Evolutionary conservation across 2,113 vertebrate species (phyloP).

Genomic region (Phoenicopterus ruber): DNA sequence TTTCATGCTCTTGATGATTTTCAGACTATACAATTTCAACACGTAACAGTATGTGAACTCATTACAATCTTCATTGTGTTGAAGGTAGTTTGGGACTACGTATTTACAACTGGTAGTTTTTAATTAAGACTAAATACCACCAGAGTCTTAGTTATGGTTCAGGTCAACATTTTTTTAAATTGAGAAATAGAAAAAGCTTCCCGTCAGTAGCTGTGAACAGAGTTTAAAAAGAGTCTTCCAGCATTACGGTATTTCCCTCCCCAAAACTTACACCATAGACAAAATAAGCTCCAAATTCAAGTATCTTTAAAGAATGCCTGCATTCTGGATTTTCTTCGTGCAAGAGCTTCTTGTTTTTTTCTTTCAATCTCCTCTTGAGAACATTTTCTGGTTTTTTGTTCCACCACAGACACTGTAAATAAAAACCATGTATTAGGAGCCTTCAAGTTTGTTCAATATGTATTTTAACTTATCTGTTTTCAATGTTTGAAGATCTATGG

Average conservation of each 20-base stretch:
- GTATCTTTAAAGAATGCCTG: constrained; percentile 64
- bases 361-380: constrained; percentile 89
- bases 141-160: background rate
- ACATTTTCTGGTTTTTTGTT: constrained; percentile 78
- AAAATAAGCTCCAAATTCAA: background rate
- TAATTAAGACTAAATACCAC: background rate
- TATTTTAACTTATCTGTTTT: background rate
- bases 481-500: background rate
- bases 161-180: background rate
- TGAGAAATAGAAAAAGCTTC: background rate
- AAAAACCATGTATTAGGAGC: background rate
- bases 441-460: background rate
- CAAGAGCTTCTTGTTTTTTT: constrained; percentile 90
- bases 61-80: background rate
- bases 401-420: constrained; percentile 76
- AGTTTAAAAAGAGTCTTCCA: background rate
- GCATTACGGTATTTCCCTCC: background rate
- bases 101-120: background rate
- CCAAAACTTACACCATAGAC: background rate
- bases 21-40: background rate
- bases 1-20: background rate
- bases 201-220: background rate
- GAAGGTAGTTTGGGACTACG: background rate
- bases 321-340: constrained; percentile 80
- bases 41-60: background rate